phyloP scores from a whole-genome alignment of 2,797 vertebrate genomes.

The Chaetodon trifasciatus region DNA sequence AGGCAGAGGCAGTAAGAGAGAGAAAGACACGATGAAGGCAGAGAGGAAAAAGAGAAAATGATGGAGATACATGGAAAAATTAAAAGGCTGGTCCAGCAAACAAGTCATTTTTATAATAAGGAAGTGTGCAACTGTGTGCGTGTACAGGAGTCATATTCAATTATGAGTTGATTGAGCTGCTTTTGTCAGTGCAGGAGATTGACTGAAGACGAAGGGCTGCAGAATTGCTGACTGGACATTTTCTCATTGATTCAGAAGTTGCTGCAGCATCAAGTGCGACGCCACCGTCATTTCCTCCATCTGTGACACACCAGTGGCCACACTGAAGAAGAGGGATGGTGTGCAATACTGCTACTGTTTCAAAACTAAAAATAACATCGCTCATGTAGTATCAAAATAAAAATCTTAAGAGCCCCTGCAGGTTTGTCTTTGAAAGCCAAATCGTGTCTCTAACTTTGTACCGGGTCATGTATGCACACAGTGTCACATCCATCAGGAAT shows the following conservation, averaged over 20 bases:
- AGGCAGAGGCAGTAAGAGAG: neutral
- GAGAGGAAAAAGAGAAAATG: neutral
- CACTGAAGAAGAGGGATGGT: too few relatives aligned
- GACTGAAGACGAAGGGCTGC: conserved; percentile 25
- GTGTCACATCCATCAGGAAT: neutral
- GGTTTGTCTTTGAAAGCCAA: neutral
- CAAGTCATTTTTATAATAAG: conserved; percentile 5
- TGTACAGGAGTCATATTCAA: neutral
- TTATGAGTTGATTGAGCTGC: conserved; percentile 49
- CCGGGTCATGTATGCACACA: neutral
- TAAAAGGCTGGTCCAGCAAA: neutral
- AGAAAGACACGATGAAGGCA: neutral
- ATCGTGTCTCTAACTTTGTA: neutral
- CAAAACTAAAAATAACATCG: neutral
- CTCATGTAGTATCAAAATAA: neutral
- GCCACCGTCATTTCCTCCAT: neutral
- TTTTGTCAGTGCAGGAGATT: conserved; percentile 17
- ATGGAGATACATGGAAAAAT: neutral
- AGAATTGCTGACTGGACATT: conserved; percentile 62
- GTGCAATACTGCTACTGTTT: neutral
- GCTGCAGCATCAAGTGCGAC: conserved; percentile 24
- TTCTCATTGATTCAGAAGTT: conserved; percentile 46
- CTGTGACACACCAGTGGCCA: conserved; percentile 2
- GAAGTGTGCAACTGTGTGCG: conserved; percentile 19
- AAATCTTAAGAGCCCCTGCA: neutral